Conservation (phyloP, 2,888 invertebrate genomes). For the Pollenia amentaria region DNA sequence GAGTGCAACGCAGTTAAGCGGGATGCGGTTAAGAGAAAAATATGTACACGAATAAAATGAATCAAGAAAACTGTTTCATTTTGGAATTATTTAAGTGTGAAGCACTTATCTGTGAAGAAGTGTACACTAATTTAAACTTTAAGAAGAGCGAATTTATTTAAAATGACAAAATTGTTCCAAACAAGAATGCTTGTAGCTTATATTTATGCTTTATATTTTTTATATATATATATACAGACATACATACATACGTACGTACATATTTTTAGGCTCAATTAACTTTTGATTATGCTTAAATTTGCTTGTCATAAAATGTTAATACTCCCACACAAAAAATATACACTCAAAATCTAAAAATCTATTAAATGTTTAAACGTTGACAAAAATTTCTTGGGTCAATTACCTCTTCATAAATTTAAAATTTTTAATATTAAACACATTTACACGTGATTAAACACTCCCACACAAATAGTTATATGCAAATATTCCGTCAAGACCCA, state of each 20-base stretch:
- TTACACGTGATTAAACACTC: not conserved
- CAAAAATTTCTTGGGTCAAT: conserved; percentile 24
- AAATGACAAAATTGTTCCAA: too few species aligned
- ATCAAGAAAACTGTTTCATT: too few species aligned
- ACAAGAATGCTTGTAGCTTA: too few species aligned
- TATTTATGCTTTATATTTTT: too few species aligned
- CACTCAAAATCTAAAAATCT: not conserved
- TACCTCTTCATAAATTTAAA: conserved; percentile 29
- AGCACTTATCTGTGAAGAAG: too few species aligned
- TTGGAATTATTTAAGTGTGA: too few species aligned
- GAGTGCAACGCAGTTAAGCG: too few species aligned
- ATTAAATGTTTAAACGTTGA: not conserved
- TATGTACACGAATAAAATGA: too few species aligned
- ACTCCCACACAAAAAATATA: not conserved
- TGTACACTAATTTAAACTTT: too few species aligned
- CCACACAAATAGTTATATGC: not conserved
- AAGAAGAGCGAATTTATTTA: too few species aligned
- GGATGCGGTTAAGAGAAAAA: too few species aligned
- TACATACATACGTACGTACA: not conserved
- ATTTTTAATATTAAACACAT: not conserved
- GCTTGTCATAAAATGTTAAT: not conserved
- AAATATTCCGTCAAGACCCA: not conserved
- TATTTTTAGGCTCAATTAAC: not conserved
- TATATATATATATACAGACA: too few species aligned
- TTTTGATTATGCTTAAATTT: not conserved